These are phyloP conservation scores for Parambassis ranga DNA, from an alignment of 2,797 vertebrate genomes.

Conservation along the genomic window DNA sequence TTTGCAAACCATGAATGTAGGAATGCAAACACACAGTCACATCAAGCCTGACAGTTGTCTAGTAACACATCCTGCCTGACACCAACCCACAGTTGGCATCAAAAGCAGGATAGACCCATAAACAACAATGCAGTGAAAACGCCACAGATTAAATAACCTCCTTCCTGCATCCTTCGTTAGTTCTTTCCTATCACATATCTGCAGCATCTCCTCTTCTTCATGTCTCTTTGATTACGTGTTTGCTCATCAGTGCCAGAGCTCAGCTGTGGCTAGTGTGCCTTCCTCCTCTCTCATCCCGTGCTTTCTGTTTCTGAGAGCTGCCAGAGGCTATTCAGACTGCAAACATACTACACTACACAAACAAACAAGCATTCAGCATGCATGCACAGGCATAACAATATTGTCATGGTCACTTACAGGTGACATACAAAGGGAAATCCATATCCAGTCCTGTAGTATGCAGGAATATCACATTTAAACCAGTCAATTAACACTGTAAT, in stretches of 20 bases:
- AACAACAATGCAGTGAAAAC: background rate
- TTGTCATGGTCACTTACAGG: slow-evolving; percentile 5
- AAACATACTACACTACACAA: slow-evolving; percentile 31
- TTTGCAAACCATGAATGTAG: background rate
- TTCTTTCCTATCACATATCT: slow-evolving; percentile 45
- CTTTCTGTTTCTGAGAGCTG: slow-evolving; percentile 27
- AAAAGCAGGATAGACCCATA: background rate
- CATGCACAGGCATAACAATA: slow-evolving; percentile 1
- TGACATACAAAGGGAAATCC: background rate
- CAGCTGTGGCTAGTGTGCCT: slow-evolving; percentile 60
- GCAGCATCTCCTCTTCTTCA: slow-evolving; percentile 41
- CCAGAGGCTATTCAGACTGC: slow-evolving; percentile 47
- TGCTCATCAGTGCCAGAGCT: slow-evolving; percentile 64
- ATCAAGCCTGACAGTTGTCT: slow-evolving; percentile 16
- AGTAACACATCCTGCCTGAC: slow-evolving; percentile 18
- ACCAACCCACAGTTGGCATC: background rate
- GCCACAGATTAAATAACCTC: background rate
- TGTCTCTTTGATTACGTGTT: slow-evolving; percentile 69
- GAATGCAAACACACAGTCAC: background rate
- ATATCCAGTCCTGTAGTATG: background rate
- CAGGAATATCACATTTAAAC: background rate
- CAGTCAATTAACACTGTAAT: background rate
- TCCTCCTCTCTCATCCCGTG: slow-evolving; percentile 31
- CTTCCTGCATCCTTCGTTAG: slow-evolving; percentile 24
- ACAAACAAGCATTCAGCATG: slow-evolving; percentile 5